Base-by-base conservation (phyloP, 2,113 vertebrate species). In the Condylura cristata region DNA sequence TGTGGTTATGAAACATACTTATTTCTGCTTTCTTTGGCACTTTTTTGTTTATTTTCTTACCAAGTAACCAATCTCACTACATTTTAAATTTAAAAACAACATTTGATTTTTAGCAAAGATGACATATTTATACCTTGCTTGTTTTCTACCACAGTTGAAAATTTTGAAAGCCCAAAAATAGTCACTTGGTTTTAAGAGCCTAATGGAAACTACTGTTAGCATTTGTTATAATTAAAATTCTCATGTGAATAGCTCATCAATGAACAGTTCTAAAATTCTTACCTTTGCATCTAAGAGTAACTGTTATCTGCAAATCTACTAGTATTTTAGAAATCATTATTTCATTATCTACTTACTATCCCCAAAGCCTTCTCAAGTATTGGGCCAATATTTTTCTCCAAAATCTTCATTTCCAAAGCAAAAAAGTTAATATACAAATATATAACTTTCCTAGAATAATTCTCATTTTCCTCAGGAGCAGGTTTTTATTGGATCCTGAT, bases 261-360 rank as follows among this genome's bases (percentile, higher is more conserved):
- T 85, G 39, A 61, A 51, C 81, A 17, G 24, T 78, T 94, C 92
- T 94, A 61, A 94, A 94, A 93, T 80, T 93, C 68, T 86, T 81
- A 94, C 58, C 66, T 82, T 93, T 90, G 90, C 85, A 74, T 96
- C 88, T 90, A 63, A 30, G 14, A 37, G 72, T 76, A 94, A 75
- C 81, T 94, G 94, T 95, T 86, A 74, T 89, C 88, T 79, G 51
- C 37, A 94, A 88, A 95, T 90, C 34, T 86, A 48, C 65, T 83
- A 61, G 71, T 93, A 56, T 82, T 93, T 92, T 85, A 78, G 76
- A 95, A 96, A 94, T 93, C 93, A 85, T 95, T 95, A 94, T 94
- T 96, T 95, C 89, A 94, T 96, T 95, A 95, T 68, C 89, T 30
- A 37, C 79, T 70, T 30, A 37, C 79, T 70, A 9, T 90, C 34